These are phyloP conservation scores for Herpailurus yagouaroundi DNA, from an alignment of 2,113 vertebrate species.

Conservation along the genomic window DNA sequence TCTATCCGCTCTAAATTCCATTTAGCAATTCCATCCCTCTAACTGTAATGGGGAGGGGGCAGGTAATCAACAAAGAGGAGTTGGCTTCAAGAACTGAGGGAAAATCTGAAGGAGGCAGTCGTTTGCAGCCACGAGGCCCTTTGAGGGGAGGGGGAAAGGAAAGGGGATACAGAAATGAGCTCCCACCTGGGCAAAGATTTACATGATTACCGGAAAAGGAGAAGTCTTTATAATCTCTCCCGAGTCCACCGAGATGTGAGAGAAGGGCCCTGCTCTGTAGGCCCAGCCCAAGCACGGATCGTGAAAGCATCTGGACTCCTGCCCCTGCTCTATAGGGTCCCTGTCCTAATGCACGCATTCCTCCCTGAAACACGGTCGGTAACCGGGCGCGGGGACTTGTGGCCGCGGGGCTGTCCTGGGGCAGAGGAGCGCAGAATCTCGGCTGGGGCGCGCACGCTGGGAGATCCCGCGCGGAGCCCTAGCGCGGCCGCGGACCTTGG, in stretches of 20 bases:
- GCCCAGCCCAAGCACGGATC: background rate
- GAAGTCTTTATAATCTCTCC: background rate
- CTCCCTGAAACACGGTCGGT: background rate
- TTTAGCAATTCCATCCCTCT: background rate
- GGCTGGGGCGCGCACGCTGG: background rate
- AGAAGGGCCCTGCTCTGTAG: background rate
- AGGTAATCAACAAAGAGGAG: background rate
- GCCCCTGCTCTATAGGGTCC: background rate
- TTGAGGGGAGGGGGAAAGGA: background rate
- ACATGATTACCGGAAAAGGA: background rate
- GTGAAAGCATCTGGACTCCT: background rate
- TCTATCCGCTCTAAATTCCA: background rate
- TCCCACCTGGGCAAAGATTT: background rate
- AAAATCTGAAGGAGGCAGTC: background rate
- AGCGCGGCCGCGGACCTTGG: accelerated
- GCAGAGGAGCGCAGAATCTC: background rate
- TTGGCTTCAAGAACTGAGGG: background rate
- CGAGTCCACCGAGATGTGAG: background rate
- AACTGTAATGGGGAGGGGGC: background rate
- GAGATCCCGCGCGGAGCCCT: background rate
- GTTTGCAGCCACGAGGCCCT: background rate
- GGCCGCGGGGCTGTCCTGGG: background rate
- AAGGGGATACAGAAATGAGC: background rate
- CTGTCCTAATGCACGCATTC: background rate
- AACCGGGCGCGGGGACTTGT: background rate